Evolutionary conservation across 2,113 vertebrate species (phyloP), one percentile per base, ranked within the genome.

Genomic region (Physeter macrocephalus): DNA sequence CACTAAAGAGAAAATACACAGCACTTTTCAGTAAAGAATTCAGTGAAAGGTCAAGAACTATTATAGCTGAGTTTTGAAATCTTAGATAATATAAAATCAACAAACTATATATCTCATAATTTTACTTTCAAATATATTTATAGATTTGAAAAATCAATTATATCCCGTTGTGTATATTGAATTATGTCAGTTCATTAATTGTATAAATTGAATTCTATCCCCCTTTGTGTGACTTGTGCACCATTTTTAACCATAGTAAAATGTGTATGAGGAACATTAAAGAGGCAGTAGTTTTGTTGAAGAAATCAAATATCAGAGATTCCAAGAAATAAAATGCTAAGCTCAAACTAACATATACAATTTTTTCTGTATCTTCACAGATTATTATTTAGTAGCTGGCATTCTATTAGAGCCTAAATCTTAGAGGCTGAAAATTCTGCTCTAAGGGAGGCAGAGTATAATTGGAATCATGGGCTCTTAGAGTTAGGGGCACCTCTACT

Each of bases 1-100:
- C 46, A 54, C 43, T 86, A 62, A 86, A 93, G 59, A 83, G 88
- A 92, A 97, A 84, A 93, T 93, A n/a, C 13, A 75, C 11, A 46
- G 46, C 23, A 72, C 31, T 91, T 52, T 86, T 57, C 57, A 61
- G 49, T 62, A 75, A 90, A 94, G 54, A 83, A 54, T 80, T 64
- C 41, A 69, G 21, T 61, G 74, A 77, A 85, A 71, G 25, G 7
- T 82, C 62, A 89, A 67, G n/a, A 97, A 27, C 54, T 61, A 52
- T 18, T 10, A 93, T 3, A 69, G 17, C 41, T 92, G 78, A 54
- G 36, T 75, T 43, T 92, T 36, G 15, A 94, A 75, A 31, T 66
- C 46, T 78, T 61, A 23, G n/a, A 27, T 88, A 75, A 78, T 20
- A 74, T 34, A 57, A 39, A 64, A 71, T 3, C 39, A 88, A n/a